Conservation (phyloP, 1,140 invertebrate species). For the Aphaenogaster rudis region DNA sequence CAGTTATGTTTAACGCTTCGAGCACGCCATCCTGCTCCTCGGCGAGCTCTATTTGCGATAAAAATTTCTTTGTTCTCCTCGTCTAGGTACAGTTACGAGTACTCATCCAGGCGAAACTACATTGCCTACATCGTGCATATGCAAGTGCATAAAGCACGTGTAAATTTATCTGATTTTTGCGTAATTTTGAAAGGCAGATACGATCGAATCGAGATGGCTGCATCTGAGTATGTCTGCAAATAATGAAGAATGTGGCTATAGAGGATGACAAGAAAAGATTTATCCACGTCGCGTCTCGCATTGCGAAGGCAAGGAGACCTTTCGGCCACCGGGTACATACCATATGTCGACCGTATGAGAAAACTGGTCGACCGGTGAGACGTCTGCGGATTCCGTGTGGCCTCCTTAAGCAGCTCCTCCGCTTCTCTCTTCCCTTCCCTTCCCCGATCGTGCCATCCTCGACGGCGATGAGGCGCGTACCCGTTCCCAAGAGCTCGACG, state of each 20-base stretch:
- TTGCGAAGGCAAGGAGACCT: slow-evolving; percentile 51
- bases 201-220: neutral
- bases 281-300: neutral
- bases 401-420: slow-evolving; percentile 77
- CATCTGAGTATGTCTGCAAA: neutral
- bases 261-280: slow-evolving; percentile 1
- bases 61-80: slow-evolving; percentile 25
- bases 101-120: neutral
- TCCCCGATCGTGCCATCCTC: slow-evolving; percentile 66
- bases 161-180: neutral
- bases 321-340: slow-evolving; percentile 76
- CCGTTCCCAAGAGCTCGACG: slow-evolving; percentile 67
- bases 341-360: slow-evolving; percentile 82
- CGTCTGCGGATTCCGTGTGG: slow-evolving; percentile 78
- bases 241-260: neutral
- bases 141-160: neutral
- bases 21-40: slow-evolving; percentile 5
- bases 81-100: slow-evolving; percentile 2
- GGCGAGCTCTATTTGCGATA: neutral
- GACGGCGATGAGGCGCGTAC: slow-evolving; percentile 60
- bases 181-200: neutral
- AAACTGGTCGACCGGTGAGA: slow-evolving; percentile 79
- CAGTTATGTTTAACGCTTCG: slow-evolving; percentile 23
- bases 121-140: neutral
- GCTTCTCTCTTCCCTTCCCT: slow-evolving; percentile 65